Conservation (phyloP, 2,888 invertebrate species). For the Doris montereyensis region DNA sequence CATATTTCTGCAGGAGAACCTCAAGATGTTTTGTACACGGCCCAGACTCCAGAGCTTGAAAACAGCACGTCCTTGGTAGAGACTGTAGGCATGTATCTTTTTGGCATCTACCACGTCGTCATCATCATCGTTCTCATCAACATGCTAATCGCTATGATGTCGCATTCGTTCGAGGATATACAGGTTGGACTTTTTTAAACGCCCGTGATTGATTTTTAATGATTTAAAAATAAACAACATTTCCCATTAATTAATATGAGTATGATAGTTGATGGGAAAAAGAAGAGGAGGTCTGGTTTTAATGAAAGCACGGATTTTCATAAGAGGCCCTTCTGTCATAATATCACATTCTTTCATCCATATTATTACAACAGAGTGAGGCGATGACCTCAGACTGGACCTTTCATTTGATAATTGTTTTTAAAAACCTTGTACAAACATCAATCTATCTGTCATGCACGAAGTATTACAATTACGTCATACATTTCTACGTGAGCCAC, state of each 20-base stretch:
- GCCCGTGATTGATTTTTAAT: background rate
- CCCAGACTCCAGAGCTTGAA: conserved; percentile 48
- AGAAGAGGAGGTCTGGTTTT: too few species aligned
- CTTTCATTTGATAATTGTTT: too few species aligned
- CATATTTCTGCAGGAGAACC: background rate
- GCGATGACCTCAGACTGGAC: too few species aligned
- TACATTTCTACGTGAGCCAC: too few species aligned
- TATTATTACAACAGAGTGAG: too few species aligned
- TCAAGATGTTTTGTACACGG: conserved; percentile 38
- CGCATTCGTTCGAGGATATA: conserved; percentile 82
- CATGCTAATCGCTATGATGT: conserved; percentile 85
- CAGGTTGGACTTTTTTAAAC: conserved; percentile 60
- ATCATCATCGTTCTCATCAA: conserved; percentile 83
- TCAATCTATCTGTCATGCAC: too few species aligned
- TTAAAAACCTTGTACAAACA: too few species aligned
- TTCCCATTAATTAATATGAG: background rate
- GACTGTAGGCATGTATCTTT: conserved; percentile 79
- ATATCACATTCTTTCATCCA: too few species aligned
- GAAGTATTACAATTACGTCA: too few species aligned
- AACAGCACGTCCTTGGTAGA: conserved; percentile 70
- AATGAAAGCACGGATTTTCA: background rate
- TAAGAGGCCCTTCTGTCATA: too few species aligned
- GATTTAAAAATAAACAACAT: background rate
- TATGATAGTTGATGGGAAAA: background rate
- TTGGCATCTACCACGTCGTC: conserved; percentile 79